Conservation (phyloP, 2,888 invertebrate genomes). For the Rhaphigaster nebulosa region DNA sequence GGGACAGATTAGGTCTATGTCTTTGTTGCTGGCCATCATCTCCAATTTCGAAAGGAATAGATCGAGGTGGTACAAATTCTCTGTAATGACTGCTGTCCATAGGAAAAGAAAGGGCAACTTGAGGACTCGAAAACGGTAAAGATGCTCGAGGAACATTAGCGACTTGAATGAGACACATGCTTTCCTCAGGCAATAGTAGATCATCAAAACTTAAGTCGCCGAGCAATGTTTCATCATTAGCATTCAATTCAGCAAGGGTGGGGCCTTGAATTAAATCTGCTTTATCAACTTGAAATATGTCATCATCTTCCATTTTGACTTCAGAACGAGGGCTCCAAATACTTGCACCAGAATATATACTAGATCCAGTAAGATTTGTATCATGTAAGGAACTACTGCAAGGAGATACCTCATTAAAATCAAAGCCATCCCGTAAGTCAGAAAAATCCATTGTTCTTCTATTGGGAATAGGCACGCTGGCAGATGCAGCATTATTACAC, state of each 20-base stretch:
- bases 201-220: conserved; percentile 91
- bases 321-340: conserved; percentile 64
- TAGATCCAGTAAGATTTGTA: conserved; percentile 63
- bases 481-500: conserved; percentile 69
- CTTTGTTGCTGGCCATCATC: conserved; percentile 52
- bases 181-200: conserved; percentile 81
- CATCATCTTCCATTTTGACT: conserved; percentile 88
- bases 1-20: conserved; percentile 71
- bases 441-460: conserved; percentile 69
- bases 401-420: conserved; percentile 68
- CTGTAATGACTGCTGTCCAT: conserved; percentile 65
- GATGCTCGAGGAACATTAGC: conserved; percentile 40
- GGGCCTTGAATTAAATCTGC: conserved; percentile 87
- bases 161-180: conserved; percentile 72
- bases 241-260: conserved; percentile 87
- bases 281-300: conserved; percentile 90
- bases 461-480: conserved; percentile 77
- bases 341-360: conserved; percentile 63
- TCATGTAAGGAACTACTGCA: conserved; percentile 65
- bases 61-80: conserved; percentile 59
- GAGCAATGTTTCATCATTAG: conserved; percentile 78
- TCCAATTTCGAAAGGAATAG: conserved; percentile 53
- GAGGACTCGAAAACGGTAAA: conserved; percentile 49
- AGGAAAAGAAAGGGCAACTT: conserved; percentile 67
- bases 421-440: conserved; percentile 71